Conservation (phyloP, 1,140 invertebrate genomes). For the Drosophila sp. region DNA sequence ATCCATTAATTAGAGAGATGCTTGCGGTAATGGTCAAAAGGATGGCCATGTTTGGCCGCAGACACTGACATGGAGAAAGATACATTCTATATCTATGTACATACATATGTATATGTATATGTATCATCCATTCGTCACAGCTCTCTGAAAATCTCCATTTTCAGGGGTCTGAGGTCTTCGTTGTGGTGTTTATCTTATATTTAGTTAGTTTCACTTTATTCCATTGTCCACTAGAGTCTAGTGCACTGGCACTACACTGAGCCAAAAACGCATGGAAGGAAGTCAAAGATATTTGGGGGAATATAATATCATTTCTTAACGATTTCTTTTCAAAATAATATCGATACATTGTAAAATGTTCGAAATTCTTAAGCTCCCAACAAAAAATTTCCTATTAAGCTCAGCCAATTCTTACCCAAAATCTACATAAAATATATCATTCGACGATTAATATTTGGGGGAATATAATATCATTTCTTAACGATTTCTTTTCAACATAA, state of each 20-base stretch:
- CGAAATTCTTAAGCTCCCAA: too few relatives aligned
- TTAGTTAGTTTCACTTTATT: slow-evolving; percentile 41
- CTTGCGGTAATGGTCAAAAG: slow-evolving; percentile 46
- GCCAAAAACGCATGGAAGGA: not conserved
- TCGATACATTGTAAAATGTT: too few relatives aligned
- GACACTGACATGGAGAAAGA: slow-evolving; percentile 1
- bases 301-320: too few relatives aligned
- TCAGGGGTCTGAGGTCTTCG: not conserved
- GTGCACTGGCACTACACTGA: not conserved
- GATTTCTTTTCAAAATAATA: too few relatives aligned
- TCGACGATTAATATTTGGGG: too few relatives aligned
- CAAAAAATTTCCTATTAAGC: too few relatives aligned
- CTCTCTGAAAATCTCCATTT: slow-evolving; percentile 25
- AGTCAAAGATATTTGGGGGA: not conserved
- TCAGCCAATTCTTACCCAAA: too few relatives aligned
- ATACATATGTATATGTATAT: not conserved
- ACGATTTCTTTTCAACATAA: too few relatives aligned
- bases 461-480: too few relatives aligned
- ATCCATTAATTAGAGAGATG: slow-evolving; percentile 76
- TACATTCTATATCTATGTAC: not conserved
- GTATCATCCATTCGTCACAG: slow-evolving; percentile 32
- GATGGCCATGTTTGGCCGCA: not conserved
- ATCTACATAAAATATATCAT: too few relatives aligned
- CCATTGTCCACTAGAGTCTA: not conserved
- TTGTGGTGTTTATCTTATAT: slow-evolving; percentile 69